Percentiles rank a stretch among this genome's conserved stretches.
phyloP scores from a whole-genome alignment of 2,113 vertebrate genomes.

The Oxyura jamaicensis region DNA sequence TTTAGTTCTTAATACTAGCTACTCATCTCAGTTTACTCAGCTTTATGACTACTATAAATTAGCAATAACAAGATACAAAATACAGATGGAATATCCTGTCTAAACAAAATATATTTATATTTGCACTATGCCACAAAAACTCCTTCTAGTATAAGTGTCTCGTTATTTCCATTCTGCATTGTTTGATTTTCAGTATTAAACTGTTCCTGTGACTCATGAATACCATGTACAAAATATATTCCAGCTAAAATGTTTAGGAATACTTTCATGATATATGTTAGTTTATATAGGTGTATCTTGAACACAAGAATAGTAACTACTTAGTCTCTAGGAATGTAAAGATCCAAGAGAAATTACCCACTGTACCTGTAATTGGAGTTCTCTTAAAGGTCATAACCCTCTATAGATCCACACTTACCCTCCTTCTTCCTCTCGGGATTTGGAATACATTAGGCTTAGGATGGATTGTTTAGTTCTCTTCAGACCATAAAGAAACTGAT shows the following conservation, averaged over 20 bases:
- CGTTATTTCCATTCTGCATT: neutral
- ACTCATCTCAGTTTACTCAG: neutral
- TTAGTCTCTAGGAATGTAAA: slow-evolving; percentile 3
- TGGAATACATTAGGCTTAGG: slow-evolving; percentile 60
- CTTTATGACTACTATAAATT: slow-evolving; percentile 2
- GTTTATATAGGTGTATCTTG: neutral
- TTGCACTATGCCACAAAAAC: neutral
- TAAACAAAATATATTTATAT: slow-evolving; percentile 1
- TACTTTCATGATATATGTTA: slow-evolving; percentile 7
- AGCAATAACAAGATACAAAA: neutral
- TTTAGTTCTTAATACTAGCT: neutral
- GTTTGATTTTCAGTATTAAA: slow-evolving; percentile 31
- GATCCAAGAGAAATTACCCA: slow-evolving; percentile 64
- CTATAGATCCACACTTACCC: slow-evolving; percentile 62
- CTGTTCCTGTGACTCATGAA: slow-evolving; percentile 14
- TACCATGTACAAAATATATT: neutral
- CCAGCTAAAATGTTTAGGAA: slow-evolving; percentile 16
- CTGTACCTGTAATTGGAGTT: slow-evolving; percentile 65
- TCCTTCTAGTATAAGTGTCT: neutral
- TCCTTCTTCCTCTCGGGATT: slow-evolving; percentile 38
- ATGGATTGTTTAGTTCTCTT: slow-evolving; percentile 57
- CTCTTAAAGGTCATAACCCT: slow-evolving; percentile 64
- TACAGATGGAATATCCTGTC: neutral
- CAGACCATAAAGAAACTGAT: slow-evolving; percentile 53
- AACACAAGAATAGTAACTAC: neutral